Base-by-base conservation (phyloP, 2,888 invertebrate genomes). In the Drosophila macrospina region DNA sequence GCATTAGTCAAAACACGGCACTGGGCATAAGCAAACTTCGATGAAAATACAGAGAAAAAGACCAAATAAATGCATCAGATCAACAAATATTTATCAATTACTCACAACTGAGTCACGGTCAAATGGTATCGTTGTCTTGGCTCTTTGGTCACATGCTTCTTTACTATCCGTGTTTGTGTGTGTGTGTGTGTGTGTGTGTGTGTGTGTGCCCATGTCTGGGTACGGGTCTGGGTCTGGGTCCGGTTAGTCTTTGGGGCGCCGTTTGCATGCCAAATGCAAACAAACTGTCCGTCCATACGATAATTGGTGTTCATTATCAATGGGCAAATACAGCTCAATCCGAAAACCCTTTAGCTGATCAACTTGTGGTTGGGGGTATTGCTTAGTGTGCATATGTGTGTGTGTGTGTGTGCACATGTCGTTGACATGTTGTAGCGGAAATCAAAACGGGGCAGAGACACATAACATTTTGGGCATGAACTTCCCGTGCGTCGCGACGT, bases 271-370 rank as follows among this genome's bases (percentile, higher is more conserved):
- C 69, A 56, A 78, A 60, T 68, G 59, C 74, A 78, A 77, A 75
- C 75, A 74, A 44, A 68, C 50, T 42, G 37, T 56, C 51, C 56
- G 37, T 56, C 51, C 56, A 68, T 56, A 61, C 62, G 81, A 55
- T 84, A 84, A 84, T 88, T 84, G 87, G 54, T 69, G 72, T 73
- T 86, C 86, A 88, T 88, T 88, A 84, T 84, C 88, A 86, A 72
- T 86, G 74, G 83, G 74, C 78, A 83, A 88, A 83, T 83, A 83
- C 64, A 74, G 70, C 79, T 82, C 84, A 86, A 83, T 88, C 41
- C 60, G 37, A 62, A 69, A 77, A 63, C 84, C 88, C 82, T 88
- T 83, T 69, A 76, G 73, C 73, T 72, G 88, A 79, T 85, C 73
- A 48, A n/a, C 15, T 39, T 10, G 30, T 5, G 16, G 37, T 11